These are phyloP conservation scores for Chloroceryle inda DNA, from an alignment of 2,797 vertebrate genomes.

Conservation along the genomic window DNA sequence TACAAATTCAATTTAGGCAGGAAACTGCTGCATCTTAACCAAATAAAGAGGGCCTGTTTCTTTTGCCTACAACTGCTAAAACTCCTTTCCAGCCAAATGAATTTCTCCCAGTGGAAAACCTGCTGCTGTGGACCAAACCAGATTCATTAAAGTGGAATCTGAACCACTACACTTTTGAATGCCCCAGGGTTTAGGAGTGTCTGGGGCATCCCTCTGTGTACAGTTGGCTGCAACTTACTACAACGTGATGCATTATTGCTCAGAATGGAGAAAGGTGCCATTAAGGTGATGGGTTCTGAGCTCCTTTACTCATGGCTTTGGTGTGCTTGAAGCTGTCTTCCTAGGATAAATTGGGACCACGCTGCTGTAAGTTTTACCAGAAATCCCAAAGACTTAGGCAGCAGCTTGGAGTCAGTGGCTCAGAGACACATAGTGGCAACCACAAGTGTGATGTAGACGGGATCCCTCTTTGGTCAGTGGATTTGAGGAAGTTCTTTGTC, in stretches of 20 bases:
- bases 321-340: neutral
- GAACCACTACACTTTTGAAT: neutral
- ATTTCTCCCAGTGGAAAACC: neutral
- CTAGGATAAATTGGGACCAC: accelerated
- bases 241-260: neutral
- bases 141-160: neutral
- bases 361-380: neutral
- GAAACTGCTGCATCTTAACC: neutral
- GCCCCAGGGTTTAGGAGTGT: neutral
- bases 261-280: neutral
- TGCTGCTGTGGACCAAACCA: neutral
- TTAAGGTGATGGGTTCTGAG: neutral
- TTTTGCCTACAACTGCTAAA: neutral
- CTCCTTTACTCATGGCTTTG: neutral
- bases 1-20: neutral
- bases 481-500: neutral
- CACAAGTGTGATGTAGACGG: neutral
- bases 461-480: neutral
- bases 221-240: neutral
- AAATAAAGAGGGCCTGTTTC: neutral
- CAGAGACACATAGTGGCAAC: neutral
- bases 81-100: neutral
- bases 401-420: neutral
- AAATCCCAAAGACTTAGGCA: neutral
- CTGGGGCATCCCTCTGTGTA: neutral